These are phyloP conservation scores for Triops longicaudatus DNA, from an alignment of 1,140 invertebrate genomes.

Conservation along the genomic window DNA sequence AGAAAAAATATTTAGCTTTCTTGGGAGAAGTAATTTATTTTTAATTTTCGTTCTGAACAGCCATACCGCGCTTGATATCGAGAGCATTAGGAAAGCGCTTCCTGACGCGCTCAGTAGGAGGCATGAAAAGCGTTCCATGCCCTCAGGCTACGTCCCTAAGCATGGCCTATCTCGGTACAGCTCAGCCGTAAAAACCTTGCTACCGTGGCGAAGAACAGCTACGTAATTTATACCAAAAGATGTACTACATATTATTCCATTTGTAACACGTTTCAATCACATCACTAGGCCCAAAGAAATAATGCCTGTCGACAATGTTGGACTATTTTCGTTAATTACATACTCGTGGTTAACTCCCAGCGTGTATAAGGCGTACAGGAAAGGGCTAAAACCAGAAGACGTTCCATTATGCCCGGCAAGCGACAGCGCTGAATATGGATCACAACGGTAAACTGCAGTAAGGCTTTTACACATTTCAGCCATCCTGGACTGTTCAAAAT, in stretches of 20 bases:
- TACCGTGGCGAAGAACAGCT: conserved; percentile 31
- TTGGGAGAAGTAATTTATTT: too few relatives aligned
- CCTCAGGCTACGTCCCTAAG: conserved; percentile 27
- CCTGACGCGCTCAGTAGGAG: conserved; percentile 26
- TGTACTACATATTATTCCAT: too few relatives aligned
- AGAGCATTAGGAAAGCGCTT: conserved; percentile 31
- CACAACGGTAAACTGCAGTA: conserved; percentile 38
- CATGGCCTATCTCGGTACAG: conserved; percentile 28
- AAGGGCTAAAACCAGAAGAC: conserved; percentile 40
- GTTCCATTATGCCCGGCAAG: conserved; percentile 44
- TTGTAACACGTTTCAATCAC: neutral
- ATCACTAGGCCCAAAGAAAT: conserved; percentile 34
- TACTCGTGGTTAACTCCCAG: conserved; percentile 51
- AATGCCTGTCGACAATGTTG: conserved; percentile 44
- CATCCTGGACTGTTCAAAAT: too few relatives aligned
- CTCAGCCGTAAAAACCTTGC: conserved; percentile 31
- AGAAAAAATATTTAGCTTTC: too few relatives aligned
- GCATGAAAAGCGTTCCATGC: conserved; percentile 29
- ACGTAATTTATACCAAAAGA: neutral
- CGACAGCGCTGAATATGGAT: conserved; percentile 46
- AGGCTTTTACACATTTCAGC: too few relatives aligned
- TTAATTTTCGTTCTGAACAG: neutral
- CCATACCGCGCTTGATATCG: conserved; percentile 30
- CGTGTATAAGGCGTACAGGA: conserved; percentile 48
- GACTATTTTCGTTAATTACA: conserved; percentile 47